These are phyloP conservation scores for Leucoraja ocellata DNA, from an alignment of 2,797 vertebrate species.

Conservation along the genomic window DNA sequence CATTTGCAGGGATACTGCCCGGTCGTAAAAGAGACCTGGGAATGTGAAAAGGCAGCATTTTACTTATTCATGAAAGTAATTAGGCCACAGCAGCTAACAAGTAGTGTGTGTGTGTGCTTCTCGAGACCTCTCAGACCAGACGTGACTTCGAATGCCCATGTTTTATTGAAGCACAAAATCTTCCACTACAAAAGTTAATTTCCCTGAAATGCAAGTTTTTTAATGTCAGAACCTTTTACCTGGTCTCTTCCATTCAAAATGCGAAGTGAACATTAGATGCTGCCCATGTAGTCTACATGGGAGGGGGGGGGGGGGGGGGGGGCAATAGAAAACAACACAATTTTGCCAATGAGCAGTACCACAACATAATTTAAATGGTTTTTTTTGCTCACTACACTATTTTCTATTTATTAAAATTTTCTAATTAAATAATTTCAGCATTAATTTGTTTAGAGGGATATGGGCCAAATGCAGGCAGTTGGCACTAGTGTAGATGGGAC, in stretches of 20 bases:
- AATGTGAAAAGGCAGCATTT: slow-evolving; percentile 46
- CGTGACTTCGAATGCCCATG: slow-evolving; percentile 56
- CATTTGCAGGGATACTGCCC: background rate
- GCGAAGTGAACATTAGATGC: background rate
- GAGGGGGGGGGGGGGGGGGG: background rate
- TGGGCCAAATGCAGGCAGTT: too few species aligned
- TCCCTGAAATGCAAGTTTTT: background rate
- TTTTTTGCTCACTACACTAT: background rate
- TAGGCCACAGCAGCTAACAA: slow-evolving; percentile 73
- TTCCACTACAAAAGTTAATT: slow-evolving; percentile 28
- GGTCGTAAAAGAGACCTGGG: background rate
- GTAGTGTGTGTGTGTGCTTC: slow-evolving; percentile 64
- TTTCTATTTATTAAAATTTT: background rate
- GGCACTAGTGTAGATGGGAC: too few species aligned
- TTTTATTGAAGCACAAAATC: slow-evolving; percentile 26
- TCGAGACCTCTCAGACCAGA: slow-evolving; percentile 64
- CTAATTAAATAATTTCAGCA: background rate
- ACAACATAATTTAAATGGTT: background rate
- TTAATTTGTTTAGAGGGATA: too few species aligned
- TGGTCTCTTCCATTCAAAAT: background rate
- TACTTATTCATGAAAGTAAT: slow-evolving; percentile 82
- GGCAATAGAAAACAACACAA: background rate
- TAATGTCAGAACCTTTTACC: background rate
- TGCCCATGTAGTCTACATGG: background rate
- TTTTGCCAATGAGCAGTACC: background rate